Base-by-base conservation (phyloP, 2,113 vertebrate genomes). In the Tamias sibiricus region DNA sequence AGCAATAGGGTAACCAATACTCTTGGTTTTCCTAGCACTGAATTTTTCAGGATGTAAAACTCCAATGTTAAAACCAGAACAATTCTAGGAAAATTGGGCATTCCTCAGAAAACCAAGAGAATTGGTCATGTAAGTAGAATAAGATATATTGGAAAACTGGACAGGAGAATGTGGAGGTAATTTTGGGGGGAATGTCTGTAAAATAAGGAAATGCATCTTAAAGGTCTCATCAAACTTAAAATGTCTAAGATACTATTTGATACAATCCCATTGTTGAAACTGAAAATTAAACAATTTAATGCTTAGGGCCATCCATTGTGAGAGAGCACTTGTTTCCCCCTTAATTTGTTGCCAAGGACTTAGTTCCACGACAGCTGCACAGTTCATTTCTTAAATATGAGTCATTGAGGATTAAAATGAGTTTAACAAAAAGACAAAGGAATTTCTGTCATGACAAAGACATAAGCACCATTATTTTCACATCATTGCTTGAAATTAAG, bases 351-450 rank as follows among this genome's bases (percentile, higher is more conserved):
- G 97, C 95, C 94, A 97, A 97, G n/a, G 26, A n/a, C 37, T 96
- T 88, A 85, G 68, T 37, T 75, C 26, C 22, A 96, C 49, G 77
- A 97, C 74, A 97, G 85, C 90, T 94, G 88, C 68, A 95, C 19
- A 96, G 88, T 69, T 96, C 90, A 89, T 95, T 95, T 96, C 88
- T 94, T 96, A 95, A 92, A 94, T 79, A 77, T 96, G 94, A 97
- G 26, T 98, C 90, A 97, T 64, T 90, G 77, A 85, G 59, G 87
- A 95, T 96, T 94, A 97, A 96, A 94, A 97, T 35, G 86, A 94
- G 40, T 90, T 42, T 37, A 79, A 86, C 85, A 88, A 87, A 94
- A 95, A 83, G 64, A 97, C 87, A 97, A 97, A 95, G 82, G 89
- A 83, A 95, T 76, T 88, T 96, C 68, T 97, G 85, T 97, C 85